phyloP scores from a whole-genome alignment of 2,888 invertebrate species.

The Pseudeuparius sepicola region DNA sequence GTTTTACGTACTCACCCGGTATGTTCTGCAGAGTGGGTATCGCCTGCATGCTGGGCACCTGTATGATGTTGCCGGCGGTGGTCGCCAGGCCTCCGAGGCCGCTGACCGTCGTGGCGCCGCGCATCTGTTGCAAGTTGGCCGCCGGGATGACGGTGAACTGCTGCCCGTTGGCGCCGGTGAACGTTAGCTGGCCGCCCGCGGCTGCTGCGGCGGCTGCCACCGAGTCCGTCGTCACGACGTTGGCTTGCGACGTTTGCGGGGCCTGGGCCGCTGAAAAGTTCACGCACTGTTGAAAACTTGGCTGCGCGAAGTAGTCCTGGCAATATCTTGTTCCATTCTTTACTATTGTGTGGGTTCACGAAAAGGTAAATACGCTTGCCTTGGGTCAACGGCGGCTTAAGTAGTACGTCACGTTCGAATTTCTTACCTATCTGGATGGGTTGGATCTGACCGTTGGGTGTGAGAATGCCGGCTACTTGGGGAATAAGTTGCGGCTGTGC shows the following conservation, averaged over 20 bases:
- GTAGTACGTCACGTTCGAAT: too few relatives aligned
- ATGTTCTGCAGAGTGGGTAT: conserved; percentile 62
- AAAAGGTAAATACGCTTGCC: too few relatives aligned
- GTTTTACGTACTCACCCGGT: conserved; percentile 41
- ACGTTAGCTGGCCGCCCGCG: conserved; percentile 50
- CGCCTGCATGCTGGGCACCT: conserved; percentile 54
- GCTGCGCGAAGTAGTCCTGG: too few relatives aligned
- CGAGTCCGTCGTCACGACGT: conserved; percentile 35
- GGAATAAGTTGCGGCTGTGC: conserved; percentile 54
- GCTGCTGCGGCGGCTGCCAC: too few relatives aligned
- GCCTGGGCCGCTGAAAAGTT: conserved; percentile 36
- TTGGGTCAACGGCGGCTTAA: too few relatives aligned
- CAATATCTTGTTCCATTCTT: too few relatives aligned
- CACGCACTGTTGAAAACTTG: too few relatives aligned
- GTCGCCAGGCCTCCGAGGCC: conserved; percentile 27
- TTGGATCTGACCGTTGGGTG: conserved; percentile 82
- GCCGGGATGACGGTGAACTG: conserved; percentile 79
- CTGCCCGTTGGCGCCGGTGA: conserved; percentile 65
- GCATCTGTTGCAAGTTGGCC: conserved; percentile 40
- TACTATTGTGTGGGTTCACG: too few relatives aligned
- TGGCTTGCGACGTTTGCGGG: conserved; percentile 31
- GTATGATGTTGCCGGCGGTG: conserved; percentile 38
- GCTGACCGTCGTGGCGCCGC: conserved; percentile 33
- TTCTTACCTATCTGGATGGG: too few relatives aligned
- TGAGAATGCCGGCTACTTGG: conserved; percentile 61